A percentile compares a stretch with the other conserved stretches of the same genome.
These are phyloP conservation scores for Drosophila formosana DNA, from an alignment of 2,888 invertebrate species.

Conservation along the genomic window DNA sequence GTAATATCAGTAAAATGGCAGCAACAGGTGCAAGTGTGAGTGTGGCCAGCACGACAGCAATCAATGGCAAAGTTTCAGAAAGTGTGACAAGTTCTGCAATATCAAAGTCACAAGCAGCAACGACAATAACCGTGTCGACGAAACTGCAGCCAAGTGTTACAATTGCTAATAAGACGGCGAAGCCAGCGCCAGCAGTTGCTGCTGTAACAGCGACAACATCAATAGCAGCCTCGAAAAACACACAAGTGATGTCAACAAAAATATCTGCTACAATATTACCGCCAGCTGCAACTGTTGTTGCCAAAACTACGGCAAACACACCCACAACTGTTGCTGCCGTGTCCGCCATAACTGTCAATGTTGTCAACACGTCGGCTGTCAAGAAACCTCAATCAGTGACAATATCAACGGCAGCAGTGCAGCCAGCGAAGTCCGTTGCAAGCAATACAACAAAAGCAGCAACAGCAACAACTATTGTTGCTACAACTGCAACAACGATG, in stretches of 20 bases:
- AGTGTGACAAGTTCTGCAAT: slow-evolving; percentile 16
- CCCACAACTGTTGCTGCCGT: slow-evolving; percentile 6
- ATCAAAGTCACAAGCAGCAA: slow-evolving; percentile 32
- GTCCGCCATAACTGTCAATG: slow-evolving; percentile 9
- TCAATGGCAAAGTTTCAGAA: slow-evolving; percentile 23
- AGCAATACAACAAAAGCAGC: slow-evolving; percentile 11
- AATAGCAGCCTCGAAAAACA: slow-evolving; percentile 17
- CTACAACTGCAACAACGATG: neutral
- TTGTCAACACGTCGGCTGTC: neutral
- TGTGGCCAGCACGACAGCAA: slow-evolving; percentile 28
- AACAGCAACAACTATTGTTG: slow-evolving; percentile 1
- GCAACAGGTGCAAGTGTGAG: slow-evolving; percentile 17
- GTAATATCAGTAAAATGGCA: slow-evolving; percentile 10
- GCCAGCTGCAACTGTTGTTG: slow-evolving; percentile 28
- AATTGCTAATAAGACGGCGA: slow-evolving; percentile 33
- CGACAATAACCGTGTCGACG: slow-evolving; percentile 24
- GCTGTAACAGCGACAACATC: slow-evolving; percentile 12
- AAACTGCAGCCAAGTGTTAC: slow-evolving; percentile 33
- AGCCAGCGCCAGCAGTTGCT: slow-evolving; percentile 36
- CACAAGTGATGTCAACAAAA: slow-evolving; percentile 28
- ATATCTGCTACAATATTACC: slow-evolving; percentile 32
- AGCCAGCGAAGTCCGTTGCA: slow-evolving; percentile 1
- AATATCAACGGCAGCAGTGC: slow-evolving; percentile 3
- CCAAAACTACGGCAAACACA: slow-evolving; percentile 16
- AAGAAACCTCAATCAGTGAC: slow-evolving; percentile 7